Evolutionary conservation across 2,797 vertebrate species (phyloP).

Genomic region (Carcharodon carcharias): DNA sequence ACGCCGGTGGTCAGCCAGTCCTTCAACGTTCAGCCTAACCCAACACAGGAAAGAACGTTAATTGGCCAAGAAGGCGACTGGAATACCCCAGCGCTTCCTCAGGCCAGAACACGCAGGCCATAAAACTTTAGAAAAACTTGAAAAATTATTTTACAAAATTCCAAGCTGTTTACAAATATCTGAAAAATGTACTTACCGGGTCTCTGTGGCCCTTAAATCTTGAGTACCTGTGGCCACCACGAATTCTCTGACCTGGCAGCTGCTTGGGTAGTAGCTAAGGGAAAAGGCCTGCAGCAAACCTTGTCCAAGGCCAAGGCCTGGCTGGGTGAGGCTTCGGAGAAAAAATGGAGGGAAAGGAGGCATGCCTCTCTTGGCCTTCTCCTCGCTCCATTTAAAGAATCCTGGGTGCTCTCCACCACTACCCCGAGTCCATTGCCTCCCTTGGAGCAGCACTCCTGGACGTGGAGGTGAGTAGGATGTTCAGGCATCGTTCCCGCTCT

Average conservation of each 20-base stretch:
- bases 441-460: background rate
- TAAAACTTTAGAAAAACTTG: background rate
- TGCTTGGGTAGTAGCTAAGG: too few relatives aligned
- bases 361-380: too few relatives aligned
- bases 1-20: background rate
- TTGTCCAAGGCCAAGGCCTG: too few relatives aligned
- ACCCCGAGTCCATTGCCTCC: too few relatives aligned
- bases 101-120: too few relatives aligned
- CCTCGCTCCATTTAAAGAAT: background rate
- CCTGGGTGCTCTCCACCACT: background rate
- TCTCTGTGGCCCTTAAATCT: too few relatives aligned
- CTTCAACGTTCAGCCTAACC: background rate
- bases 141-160: background rate
- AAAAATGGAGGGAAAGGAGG: too few relatives aligned
- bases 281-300: too few relatives aligned
- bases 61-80: background rate
- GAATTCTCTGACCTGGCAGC: too few relatives aligned
- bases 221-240: too few relatives aligned
- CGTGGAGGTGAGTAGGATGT: background rate
- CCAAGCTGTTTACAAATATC: background rate
- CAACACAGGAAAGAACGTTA: background rate
- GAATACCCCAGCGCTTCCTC: background rate
- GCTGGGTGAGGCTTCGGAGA: too few relatives aligned
- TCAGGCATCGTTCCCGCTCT: background rate
- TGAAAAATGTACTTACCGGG: background rate